Base-by-base conservation (phyloP, 2,797 vertebrate species). In the Sphenodon punctatus region DNA sequence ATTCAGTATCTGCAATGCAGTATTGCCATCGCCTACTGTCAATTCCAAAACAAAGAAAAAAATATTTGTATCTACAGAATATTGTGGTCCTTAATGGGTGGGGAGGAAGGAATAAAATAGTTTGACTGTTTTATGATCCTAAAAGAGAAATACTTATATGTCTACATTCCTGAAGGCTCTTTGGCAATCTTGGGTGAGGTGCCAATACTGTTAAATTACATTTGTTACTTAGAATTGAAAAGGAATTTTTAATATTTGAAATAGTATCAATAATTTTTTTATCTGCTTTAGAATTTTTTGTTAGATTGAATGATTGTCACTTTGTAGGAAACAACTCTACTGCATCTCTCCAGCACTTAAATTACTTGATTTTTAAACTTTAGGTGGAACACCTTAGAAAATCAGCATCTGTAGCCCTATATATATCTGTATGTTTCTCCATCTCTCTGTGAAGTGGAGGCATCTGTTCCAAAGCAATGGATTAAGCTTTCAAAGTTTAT, bases 191-290 rank as follows among this genome's bases (percentile, higher is more conserved):
- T 76, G 82, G 82, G 82, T 84, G 83, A 51, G 8, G 42, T 80
- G 90, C 67, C 63, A 55, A 75, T 8, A 8, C 90, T 77, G 86
- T 92, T 65, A 71, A 46, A 30, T 12, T 66, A 58, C 1, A 11
- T 87, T 90, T 91, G 67, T 85, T 90, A n/a, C 89, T 85, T 90
- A 84, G 78, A 61, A 78, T 75, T 71, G 25, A 61, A 84, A 75
- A 86, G 67, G 75, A 46, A 58, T 74, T 78, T 77, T 82, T 67
- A 69, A 64, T 20, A 68, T 84, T 81, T 82, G 53, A 85, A 78
- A 86, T 86, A 78, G 86, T 78, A 32, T 43, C 4, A 10, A 58
- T 4, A 5, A 27, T 89, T 92, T 71, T 48, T 90, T 85, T 69
- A 64, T 39, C 67, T 46, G 86, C 55, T 20, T 69, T 89, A 87